Evolutionary conservation across 2,888 invertebrate genomes (phyloP).

Genomic region (Pachydiplax longipennis): DNA sequence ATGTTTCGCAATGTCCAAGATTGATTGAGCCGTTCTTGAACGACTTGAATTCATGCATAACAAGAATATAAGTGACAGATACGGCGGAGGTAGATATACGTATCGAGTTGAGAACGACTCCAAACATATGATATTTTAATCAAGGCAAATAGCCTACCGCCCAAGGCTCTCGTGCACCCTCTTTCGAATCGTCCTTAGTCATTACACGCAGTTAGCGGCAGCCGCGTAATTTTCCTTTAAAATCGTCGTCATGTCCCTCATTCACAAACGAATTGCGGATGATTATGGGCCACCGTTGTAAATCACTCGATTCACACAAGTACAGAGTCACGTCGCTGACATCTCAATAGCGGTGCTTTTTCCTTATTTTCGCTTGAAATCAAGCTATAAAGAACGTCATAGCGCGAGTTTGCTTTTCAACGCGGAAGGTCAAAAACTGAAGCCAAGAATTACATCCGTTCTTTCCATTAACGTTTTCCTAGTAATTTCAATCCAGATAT

Average conservation of each 20-base stretch:
- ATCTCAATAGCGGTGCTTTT: neutral
- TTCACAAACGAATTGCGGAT: neutral
- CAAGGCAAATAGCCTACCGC: neutral
- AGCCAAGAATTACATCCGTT: no score
- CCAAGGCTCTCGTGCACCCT: neutral
- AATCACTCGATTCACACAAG: neutral
- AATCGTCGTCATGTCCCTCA: neutral
- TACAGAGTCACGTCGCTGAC: neutral
- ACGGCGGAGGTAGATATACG: no score
- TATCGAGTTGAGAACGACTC: neutral
- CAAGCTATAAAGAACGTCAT: no score
- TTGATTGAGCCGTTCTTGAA: no score
- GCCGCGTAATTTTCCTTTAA: neutral
- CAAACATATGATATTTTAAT: neutral
- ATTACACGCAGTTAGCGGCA: neutral
- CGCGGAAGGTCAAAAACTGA: no score
- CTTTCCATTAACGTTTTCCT: no score
- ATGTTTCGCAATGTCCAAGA: no score
- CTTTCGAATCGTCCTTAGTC: neutral
- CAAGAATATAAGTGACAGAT: no score
- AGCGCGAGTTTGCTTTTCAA: no score
- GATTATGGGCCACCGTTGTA: neutral
- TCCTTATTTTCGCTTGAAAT: neutral
- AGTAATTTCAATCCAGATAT: no score
- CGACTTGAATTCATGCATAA: no score